phyloP scores from a whole-genome alignment of 2,113 vertebrate genomes.

The Pandion haliaetus region DNA sequence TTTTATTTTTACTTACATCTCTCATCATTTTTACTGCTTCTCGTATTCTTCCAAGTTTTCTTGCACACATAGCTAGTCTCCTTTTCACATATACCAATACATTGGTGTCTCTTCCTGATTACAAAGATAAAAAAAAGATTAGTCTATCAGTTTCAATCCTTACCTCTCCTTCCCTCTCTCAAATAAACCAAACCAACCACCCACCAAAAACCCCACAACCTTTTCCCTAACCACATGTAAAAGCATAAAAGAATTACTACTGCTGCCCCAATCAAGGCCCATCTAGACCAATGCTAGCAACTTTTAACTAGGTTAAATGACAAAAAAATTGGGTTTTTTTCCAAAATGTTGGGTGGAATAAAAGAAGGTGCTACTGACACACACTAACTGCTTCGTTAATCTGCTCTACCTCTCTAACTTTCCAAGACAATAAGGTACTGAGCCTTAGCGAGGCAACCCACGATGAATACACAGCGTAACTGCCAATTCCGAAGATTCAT shows the following conservation, averaged over 20 bases:
- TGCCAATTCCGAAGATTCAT: not conserved
- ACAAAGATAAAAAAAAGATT: not conserved
- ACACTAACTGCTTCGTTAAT: not conserved
- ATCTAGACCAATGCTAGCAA: not conserved
- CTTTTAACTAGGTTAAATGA: not conserved
- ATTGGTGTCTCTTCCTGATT: conserved; percentile 94
- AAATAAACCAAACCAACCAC: not conserved
- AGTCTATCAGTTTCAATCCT: not conserved
- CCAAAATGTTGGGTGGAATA: not conserved
- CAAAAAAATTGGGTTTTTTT: not conserved
- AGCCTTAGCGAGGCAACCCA: not conserved
- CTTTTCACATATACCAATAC: conserved; percentile 95
- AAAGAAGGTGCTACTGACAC: not conserved
- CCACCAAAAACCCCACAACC: not conserved
- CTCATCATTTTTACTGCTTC: conserved; percentile 99
- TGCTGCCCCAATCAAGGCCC: not conserved
- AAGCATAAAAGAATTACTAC: not conserved
- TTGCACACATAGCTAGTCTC: conserved; percentile 96
- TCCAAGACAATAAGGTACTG: not conserved
- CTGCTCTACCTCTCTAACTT: not conserved
- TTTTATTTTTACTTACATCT: conserved; percentile 86
- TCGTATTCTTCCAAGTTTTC: conserved; percentile 93
- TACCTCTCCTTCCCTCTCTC: not conserved
- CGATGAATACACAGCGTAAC: rapidly evolving
- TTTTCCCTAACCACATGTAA: not conserved